phyloP scores from a whole-genome alignment of 2,113 vertebrate genomes.

The Archilochus colubris region DNA sequence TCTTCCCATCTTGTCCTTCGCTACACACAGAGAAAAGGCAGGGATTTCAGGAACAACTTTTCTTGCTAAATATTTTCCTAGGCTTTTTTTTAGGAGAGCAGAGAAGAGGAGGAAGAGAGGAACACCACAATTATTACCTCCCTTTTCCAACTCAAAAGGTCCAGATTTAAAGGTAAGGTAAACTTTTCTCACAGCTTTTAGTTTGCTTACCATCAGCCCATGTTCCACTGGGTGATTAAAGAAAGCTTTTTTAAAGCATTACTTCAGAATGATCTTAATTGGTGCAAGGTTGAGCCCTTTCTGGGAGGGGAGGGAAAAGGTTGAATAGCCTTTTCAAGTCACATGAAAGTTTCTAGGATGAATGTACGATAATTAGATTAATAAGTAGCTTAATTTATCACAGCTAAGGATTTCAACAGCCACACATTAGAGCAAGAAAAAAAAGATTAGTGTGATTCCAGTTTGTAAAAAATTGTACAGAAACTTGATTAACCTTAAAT shows the following conservation, averaged over 20 bases:
- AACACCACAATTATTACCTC: slow-evolving; percentile 63
- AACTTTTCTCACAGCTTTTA: slow-evolving; percentile 82
- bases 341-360: slow-evolving; percentile 98
- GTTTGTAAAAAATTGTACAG: slow-evolving; percentile 84
- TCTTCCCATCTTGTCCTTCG: slow-evolving; percentile 62
- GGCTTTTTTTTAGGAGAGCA: slow-evolving; percentile 62
- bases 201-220: slow-evolving; percentile 76
- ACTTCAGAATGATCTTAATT: slow-evolving; percentile 95
- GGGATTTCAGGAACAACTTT: slow-evolving; percentile 39
- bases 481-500: slow-evolving; percentile 96
- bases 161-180: slow-evolving; percentile 77
- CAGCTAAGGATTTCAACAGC: slow-evolving; percentile 97
- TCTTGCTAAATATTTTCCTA: slow-evolving; percentile 66
- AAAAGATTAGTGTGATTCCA: slow-evolving; percentile 92
- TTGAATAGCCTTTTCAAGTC: slow-evolving; percentile 96
- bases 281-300: slow-evolving; percentile 88
- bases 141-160: slow-evolving; percentile 68
- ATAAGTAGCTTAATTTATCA: slow-evolving; percentile 99
- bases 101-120: slow-evolving; percentile 64
- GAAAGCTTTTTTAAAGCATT: slow-evolving; percentile 85
- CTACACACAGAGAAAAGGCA: slow-evolving; percentile 44
- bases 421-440: slow-evolving; percentile 92
- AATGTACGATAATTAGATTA: slow-evolving; percentile 99
- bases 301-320: slow-evolving; percentile 85
- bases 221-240: slow-evolving; percentile 83